Evolutionary conservation across 2,113 vertebrate species (phyloP).

Genomic region (Vimba vimba): DNA sequence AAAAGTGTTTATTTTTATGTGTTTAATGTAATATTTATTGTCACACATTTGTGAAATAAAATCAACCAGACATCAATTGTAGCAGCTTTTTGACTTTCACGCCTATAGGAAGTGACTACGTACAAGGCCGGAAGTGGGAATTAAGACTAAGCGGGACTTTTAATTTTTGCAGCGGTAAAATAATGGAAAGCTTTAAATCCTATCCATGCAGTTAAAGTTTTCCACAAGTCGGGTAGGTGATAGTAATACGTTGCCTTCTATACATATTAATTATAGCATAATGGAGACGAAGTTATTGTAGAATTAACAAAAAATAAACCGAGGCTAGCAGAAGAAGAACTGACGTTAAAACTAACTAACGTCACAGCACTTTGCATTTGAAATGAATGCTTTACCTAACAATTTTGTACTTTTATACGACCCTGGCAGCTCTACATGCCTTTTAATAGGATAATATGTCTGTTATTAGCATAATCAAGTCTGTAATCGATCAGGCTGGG

Average conservation of each 20-base stretch:
- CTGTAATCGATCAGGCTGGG: background rate
- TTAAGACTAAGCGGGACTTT: slow-evolving; percentile 21
- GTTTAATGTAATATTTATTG: slow-evolving; percentile 2
- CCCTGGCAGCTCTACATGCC: background rate
- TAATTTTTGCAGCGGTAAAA: slow-evolving; percentile 31
- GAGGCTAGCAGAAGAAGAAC: background rate
- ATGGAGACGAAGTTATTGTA: background rate
- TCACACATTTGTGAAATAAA: slow-evolving; percentile 20
- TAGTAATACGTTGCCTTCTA: background rate
- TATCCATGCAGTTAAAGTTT: background rate
- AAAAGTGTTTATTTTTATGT: background rate
- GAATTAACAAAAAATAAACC: background rate
- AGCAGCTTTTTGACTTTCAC: background rate
- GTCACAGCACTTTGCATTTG: background rate
- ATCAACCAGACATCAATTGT: background rate
- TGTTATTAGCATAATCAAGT: background rate
- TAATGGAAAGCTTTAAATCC: background rate
- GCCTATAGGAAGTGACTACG: background rate
- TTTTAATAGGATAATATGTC: background rate
- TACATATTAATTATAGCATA: background rate
- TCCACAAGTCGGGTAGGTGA: background rate
- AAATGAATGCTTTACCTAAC: background rate
- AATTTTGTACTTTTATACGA: too few relatives aligned
- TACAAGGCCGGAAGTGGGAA: background rate
- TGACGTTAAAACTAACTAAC: background rate